phyloP scores from a whole-genome alignment of 2,113 vertebrate genomes.

The Orycteropus afer region DNA sequence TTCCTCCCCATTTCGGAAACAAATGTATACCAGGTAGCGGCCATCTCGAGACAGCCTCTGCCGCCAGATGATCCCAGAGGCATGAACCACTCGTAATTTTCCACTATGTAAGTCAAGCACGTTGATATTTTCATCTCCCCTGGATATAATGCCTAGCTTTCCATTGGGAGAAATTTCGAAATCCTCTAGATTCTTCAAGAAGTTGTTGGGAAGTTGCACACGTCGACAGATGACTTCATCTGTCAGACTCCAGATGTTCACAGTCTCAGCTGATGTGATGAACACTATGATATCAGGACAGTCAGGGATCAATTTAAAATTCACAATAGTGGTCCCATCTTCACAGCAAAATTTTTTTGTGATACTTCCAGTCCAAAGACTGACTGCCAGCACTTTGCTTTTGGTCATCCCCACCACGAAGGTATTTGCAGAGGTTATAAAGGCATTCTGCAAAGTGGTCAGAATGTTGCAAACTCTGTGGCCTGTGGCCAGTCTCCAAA shows the following conservation, averaged over 20 bases:
- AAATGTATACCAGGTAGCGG: constrained; percentile 98
- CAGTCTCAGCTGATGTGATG: constrained; percentile 96
- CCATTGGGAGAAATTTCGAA: constrained; percentile 99
- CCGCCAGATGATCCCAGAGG: constrained; percentile 95
- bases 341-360: constrained; percentile 98
- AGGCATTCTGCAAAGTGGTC: constrained; percentile 96
- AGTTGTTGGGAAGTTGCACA: constrained; percentile 95
- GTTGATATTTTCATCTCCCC: constrained; percentile 97
- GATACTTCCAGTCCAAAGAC: constrained; percentile 98
- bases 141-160: constrained; percentile 96
- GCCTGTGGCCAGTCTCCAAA: constrained; percentile 97
- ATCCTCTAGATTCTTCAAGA: constrained; percentile 96
- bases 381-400: constrained; percentile 97
- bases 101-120: constrained; percentile 96
- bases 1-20: constrained; percentile 93
- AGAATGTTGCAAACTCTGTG: constrained; percentile 99
- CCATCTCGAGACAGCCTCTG: constrained; percentile 96
- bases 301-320: constrained; percentile 96
- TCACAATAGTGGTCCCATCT: constrained; percentile 95
- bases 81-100: constrained; percentile 94
- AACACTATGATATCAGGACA: constrained; percentile 96
- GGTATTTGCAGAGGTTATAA: constrained; percentile 98
- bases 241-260: constrained; percentile 97
- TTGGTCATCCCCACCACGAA: constrained; percentile 96
- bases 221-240: constrained; percentile 96